phyloP scores from a whole-genome alignment of 2,888 invertebrate species.

The Eretmocerus hayati region DNA sequence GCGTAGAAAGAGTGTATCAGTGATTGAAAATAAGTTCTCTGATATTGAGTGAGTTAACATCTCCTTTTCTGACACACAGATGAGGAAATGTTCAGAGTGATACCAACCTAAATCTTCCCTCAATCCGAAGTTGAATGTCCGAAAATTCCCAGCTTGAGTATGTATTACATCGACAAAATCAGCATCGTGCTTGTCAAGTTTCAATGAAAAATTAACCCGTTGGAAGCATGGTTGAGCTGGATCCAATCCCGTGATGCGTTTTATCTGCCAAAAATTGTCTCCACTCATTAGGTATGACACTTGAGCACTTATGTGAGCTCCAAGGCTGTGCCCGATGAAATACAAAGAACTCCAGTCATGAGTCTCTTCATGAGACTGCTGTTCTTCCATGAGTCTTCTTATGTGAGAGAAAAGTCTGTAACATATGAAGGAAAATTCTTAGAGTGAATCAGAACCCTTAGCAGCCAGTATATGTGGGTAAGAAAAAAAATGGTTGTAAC shows the following conservation, averaged over 20 bases:
- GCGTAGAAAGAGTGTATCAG: no score
- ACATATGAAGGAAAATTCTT: background rate
- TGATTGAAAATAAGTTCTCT: no score
- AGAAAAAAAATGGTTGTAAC: no score
- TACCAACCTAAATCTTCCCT: slow-evolving; percentile 54
- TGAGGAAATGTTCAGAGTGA: no score
- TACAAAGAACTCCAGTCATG: slow-evolving; percentile 43
- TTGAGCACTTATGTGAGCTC: slow-evolving; percentile 57
- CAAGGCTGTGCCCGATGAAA: slow-evolving; percentile 57
- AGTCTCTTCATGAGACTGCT: background rate
- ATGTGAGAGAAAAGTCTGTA: slow-evolving; percentile 8
- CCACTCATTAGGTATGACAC: slow-evolving; percentile 49
- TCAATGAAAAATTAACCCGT: slow-evolving; percentile 45
- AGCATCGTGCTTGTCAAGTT: slow-evolving; percentile 53
- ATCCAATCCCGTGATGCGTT: slow-evolving; percentile 52
- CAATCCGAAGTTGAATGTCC: slow-evolving; percentile 50
- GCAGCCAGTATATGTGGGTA: no score
- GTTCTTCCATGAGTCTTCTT: background rate
- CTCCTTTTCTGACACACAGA: no score
- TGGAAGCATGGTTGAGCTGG: slow-evolving; percentile 60
- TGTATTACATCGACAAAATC: slow-evolving; percentile 59
- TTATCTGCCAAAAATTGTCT: slow-evolving; percentile 21
- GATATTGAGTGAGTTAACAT: no score
- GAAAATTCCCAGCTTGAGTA: slow-evolving; percentile 51
- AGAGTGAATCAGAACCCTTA: no score